Evolutionary conservation across 2,797 vertebrate genomes (phyloP).

Genomic region (Periophthalmus magnuspinnatus): DNA sequence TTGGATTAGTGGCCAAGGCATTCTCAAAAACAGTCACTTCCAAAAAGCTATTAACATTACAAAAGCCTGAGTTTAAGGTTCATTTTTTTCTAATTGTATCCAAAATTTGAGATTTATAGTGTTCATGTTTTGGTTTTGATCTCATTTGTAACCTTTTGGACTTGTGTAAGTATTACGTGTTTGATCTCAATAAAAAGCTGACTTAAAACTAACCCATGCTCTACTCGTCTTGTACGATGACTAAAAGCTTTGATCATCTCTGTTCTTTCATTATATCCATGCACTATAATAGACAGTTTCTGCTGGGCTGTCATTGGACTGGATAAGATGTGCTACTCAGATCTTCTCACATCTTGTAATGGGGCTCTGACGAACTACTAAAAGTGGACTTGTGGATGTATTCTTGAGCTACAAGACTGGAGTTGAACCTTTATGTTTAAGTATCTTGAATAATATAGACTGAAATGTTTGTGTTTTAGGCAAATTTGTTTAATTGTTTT

Average conservation of each 20-base stretch:
- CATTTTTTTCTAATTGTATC: not conserved
- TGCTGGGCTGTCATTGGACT: not conserved
- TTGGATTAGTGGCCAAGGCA: not conserved
- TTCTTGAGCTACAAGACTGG: no score
- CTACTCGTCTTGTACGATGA: not conserved
- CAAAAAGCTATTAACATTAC: not conserved
- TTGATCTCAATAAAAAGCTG: not conserved
- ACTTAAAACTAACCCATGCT: not conserved
- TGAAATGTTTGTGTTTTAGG: no score
- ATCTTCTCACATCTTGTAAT: not conserved
- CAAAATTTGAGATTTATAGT: not conserved
- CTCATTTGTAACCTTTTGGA: not conserved
- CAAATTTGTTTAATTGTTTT: no score
- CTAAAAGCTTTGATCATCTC: slow-evolving; percentile 18
- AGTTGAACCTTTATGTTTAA: no score
- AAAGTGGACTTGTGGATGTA: no score
- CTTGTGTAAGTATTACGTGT: not conserved
- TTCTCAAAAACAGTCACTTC: not conserved
- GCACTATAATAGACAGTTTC: not conserved
- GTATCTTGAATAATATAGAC: no score
- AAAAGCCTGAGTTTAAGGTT: not conserved
- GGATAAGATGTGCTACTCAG: not conserved
- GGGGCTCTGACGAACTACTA: no score
- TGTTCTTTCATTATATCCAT: slow-evolving; percentile 12
- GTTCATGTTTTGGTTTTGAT: not conserved